These are phyloP conservation scores for Onchidella celtica DNA, from an alignment of 2,888 invertebrate genomes.

Conservation along the genomic window DNA sequence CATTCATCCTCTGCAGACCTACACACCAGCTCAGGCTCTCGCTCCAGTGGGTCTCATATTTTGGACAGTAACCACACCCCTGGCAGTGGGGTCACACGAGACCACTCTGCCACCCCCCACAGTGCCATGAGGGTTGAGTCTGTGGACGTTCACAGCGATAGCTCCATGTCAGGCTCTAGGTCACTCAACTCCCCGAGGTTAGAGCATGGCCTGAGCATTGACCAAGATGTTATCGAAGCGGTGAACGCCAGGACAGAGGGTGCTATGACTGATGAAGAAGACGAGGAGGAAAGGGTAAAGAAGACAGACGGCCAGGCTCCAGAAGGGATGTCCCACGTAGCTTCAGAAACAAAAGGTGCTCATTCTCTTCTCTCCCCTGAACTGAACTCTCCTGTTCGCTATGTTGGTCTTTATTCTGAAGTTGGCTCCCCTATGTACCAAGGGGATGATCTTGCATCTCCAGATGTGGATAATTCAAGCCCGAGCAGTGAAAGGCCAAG, in stretches of 20 bases:
- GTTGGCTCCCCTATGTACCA: conserved; percentile 23
- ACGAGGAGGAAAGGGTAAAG: conserved; percentile 39
- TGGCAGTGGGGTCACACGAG: conserved; percentile 16
- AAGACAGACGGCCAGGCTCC: not conserved
- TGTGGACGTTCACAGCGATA: conserved; percentile 74
- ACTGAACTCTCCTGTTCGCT: conserved; percentile 49
- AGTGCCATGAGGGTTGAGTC: conserved; percentile 65
- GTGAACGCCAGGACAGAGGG: conserved; percentile 51
- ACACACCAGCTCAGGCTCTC: conserved; percentile 71
- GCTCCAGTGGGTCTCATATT: conserved; percentile 77
- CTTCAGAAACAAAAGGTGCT: conserved; percentile 51
- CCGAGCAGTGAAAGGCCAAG: conserved; percentile 15
- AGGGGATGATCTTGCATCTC: not conserved
- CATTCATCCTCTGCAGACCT: conserved; percentile 76
- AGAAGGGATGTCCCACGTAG: conserved; percentile 44
- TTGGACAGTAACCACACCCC: conserved; percentile 65
- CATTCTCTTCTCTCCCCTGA: conserved; percentile 41
- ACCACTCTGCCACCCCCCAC: conserved; percentile 46
- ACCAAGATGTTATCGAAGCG: conserved; percentile 55
- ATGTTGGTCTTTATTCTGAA: conserved; percentile 48
- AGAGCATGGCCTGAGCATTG: conserved; percentile 59
- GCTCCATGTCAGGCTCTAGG: conserved; percentile 74
- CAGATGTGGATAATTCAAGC: conserved; percentile 30
- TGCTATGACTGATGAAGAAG: conserved; percentile 54
- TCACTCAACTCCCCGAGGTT: conserved; percentile 74